Base-by-base conservation (phyloP, 1,140 invertebrate species). In the Phenacoccus solenopsis region DNA sequence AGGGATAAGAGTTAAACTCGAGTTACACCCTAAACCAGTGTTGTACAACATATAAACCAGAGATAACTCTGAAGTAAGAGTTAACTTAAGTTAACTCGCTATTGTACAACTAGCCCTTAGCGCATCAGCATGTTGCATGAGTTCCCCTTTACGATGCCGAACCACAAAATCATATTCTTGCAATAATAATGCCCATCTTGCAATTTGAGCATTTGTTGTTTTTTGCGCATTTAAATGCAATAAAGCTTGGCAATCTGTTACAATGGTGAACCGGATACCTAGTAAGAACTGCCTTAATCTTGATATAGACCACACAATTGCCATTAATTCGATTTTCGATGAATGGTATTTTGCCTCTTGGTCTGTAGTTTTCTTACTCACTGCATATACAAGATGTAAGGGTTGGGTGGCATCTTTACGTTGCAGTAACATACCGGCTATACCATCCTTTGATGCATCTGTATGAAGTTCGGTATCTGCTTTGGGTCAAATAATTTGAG, bases 81-180 rank as follows among this genome's bases (percentile, higher is more conserved):
- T n/a, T n/a, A n/a, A n/a, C n/a, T n/a, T n/a, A n/a, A n/a, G n/a
- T n/a, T n/a, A n/a, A n/a, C n/a, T n/a, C n/a, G n/a, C n/a, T n/a
- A n/a, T n/a, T n/a, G n/a, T n/a, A n/a, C n/a, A n/a, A n/a, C n/a
- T n/a, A n/a, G n/a, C n/a, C n/a, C 78, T 79, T 7, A 79, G 70
- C 0, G 78, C 77, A 73, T 80, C 78, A 7, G 74, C 75, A 68
- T 79, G 78, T 30, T 35, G 57, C 74, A 79, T 78, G 32, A 68
- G 70, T 5, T 27, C 57, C 0, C 75, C 76, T 1, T 75, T 61
- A 1, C 75, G 21, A 67, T 78, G 74, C 64, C 76, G 73, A n/a
- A 77, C 70, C n/a, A 56, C 13, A 28, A 59, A 76, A 32, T 72
- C 70, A 70, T 72, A 77, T 28, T 77, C 75, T 61, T 74, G 73